Base-by-base conservation (phyloP, 2,888 invertebrate genomes). In the Lasioglossum oenotherae region DNA sequence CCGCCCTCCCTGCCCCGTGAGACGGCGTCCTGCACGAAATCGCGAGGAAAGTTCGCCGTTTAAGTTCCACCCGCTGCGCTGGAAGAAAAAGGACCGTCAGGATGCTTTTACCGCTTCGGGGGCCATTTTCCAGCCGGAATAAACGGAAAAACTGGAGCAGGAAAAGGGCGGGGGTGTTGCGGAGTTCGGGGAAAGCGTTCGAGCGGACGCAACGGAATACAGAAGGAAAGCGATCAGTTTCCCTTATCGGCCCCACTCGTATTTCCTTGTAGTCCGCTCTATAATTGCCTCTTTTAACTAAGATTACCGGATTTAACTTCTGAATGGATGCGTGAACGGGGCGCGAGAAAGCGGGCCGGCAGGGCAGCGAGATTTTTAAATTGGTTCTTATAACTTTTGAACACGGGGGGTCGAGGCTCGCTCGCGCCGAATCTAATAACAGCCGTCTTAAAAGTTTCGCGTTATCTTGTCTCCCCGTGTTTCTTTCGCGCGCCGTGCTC, bases 211-310 rank as follows among this genome's bases (percentile, higher is more conserved):
- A 73, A 73, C 31, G 75, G 81, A 46, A 71, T 19, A 78, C 69
- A 83, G 81, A 85, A 87, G 80, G 81, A 79, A 74, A 80, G 84
- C 73, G 90, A 94, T 94, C 93, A 93, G 91, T 93, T 94, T 92
- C 89, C 90, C 92, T 93, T 94, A 93, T 94, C 93, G 89, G 90
- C 81, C 84, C 38, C 87, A 87, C 90, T 91, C 92, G 91, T 92
- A 94, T 93, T 92, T 93, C 84, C 91, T 92, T 91, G 90, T 91
- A 92, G 84, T 89, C 91, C 89, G 86, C 89, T 92, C 93, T 93
- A 92, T 94, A 94, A 94, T 94, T 94, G 93, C 93, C 94, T 94
- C 93, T 93, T 94, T 94, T 94, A 94, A 93, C 94, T 93, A 94
- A 94, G 94, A 94, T 93, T 94, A 92, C 90, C 81, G 92, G 93